Evolutionary conservation across 2,113 vertebrate species (phyloP), one percentile per base, ranked within the genome.

Genomic region (Neotragus moschatus): DNA sequence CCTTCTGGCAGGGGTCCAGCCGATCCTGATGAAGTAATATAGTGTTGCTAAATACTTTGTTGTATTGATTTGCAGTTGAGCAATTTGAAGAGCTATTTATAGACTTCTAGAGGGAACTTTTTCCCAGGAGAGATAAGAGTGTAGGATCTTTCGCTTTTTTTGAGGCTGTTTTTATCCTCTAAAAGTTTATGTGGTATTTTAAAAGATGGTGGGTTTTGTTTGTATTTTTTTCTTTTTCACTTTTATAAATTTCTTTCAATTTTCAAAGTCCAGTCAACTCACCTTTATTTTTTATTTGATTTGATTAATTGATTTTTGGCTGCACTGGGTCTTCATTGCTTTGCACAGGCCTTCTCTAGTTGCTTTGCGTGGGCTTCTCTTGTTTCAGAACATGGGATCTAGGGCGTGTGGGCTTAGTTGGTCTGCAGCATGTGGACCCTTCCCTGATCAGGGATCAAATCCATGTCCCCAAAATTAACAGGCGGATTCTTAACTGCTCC

Each of bases 121-220:
- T 81, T 39, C 14, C 19, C 39, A 16, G 36, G 56, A 45, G 16
- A 30, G 14, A 60, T 39, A 49, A 73, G 47, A 63, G 53, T 7
- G 26, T 51, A 61, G 33, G 8, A 33, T 36, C 70, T 97, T 91
- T 80, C 23, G n/a, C 82, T 93, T 81, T 61, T 73, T 73, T 92
- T 77, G 30, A 82, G 51, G 56, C 51, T 63, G 12, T 77, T 45
- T 53, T 28, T 75, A 79, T 58, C 49, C 82, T 61, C 23, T 73
- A n/a, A 73, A 70, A 73, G 17, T 93, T 86, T 93, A 28, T 96
- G 49, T 91, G 70, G 53, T 58, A 19, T 91, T 96, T 97, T 84
- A 81, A 91, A 39, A 84, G 45, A 17, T 92, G 47, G 6, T 87
- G 70, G 3, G 16, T 12, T 60, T 85, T 14, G 49, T 81, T 81